Conservation (phyloP, 2,797 vertebrate species). For the Paedocypris micromegethes region DNA sequence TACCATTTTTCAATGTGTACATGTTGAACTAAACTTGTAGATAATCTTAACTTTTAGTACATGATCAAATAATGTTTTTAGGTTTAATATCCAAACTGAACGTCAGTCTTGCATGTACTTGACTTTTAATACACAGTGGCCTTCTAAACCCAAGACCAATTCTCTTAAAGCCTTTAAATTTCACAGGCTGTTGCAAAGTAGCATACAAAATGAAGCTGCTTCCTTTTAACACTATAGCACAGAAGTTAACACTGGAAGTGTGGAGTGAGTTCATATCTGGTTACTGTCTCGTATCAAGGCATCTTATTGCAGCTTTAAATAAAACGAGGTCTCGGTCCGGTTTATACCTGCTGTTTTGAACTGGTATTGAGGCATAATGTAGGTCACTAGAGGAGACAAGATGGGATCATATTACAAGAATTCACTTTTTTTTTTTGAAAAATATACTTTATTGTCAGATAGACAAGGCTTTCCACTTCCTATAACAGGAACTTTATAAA, state of each 20-base stretch:
- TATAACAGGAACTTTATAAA: constrained; percentile 52
- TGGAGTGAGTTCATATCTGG: constrained; percentile 17
- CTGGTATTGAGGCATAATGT: neutral
- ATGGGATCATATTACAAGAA: no score
- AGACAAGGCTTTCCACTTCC: constrained; percentile 55
- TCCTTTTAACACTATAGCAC: neutral
- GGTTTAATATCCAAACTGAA: no score
- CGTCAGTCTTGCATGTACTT: no score
- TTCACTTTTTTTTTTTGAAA: constrained; percentile 12
- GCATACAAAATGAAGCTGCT: neutral
- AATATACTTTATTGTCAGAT: constrained; percentile 64
- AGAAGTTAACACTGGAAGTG: constrained; percentile 14
- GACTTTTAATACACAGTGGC: no score
- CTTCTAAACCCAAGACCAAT: no score
- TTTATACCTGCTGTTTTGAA: neutral
- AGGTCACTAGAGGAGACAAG: neutral
- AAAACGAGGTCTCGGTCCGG: neutral
- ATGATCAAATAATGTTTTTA: no score
- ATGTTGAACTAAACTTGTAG: no score
- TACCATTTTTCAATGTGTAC: no score
- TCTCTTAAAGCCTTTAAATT: neutral
- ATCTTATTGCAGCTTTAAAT: neutral
- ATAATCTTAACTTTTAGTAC: no score
- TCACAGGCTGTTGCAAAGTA: neutral
- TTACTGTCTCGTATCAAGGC: no score